Conservation (phyloP, 2,888 invertebrate genomes). For the Cryptophagus acutangulus region DNA sequence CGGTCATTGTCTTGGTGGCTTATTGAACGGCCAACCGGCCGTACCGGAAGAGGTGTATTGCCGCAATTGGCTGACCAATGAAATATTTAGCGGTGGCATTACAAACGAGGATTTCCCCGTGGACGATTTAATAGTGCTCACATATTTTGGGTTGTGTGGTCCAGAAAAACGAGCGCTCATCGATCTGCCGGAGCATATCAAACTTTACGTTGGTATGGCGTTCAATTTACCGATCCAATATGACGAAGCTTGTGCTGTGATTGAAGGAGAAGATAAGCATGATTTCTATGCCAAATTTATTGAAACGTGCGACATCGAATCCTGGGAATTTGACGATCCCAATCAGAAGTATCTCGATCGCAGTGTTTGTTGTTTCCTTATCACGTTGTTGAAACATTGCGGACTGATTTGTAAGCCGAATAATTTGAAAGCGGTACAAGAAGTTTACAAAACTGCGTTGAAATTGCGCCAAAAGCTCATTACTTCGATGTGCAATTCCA, state of each 20-base stretch:
- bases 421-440: conserved; percentile 33
- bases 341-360: conserved; percentile 48
- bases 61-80: conserved; percentile 48
- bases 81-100: conserved; percentile 44
- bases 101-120: conserved; percentile 26
- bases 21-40: conserved; percentile 51
- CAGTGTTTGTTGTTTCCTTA: conserved; percentile 50
- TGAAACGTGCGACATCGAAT: conserved; percentile 45
- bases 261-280: conserved; percentile 22
- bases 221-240: conserved; percentile 40
- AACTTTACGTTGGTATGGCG: conserved; percentile 36
- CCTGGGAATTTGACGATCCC: conserved; percentile 50
- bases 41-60: conserved; percentile 47
- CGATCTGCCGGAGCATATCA: conserved; percentile 28
- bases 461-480: conserved; percentile 38
- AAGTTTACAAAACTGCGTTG: conserved; percentile 41
- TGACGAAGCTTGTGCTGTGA: conserved; percentile 41
- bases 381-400: conserved; percentile 53
- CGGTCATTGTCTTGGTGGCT: conserved; percentile 55
- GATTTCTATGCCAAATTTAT: conserved; percentile 44
- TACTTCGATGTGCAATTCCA: conserved; percentile 30
- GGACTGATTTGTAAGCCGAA: conserved; percentile 46
- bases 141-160: conserved; percentile 22
- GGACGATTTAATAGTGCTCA: conserved; percentile 25
- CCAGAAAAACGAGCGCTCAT: conserved; percentile 23